phyloP scores from a whole-genome alignment of 2,888 invertebrate species.

The Nemoura dubitans region DNA sequence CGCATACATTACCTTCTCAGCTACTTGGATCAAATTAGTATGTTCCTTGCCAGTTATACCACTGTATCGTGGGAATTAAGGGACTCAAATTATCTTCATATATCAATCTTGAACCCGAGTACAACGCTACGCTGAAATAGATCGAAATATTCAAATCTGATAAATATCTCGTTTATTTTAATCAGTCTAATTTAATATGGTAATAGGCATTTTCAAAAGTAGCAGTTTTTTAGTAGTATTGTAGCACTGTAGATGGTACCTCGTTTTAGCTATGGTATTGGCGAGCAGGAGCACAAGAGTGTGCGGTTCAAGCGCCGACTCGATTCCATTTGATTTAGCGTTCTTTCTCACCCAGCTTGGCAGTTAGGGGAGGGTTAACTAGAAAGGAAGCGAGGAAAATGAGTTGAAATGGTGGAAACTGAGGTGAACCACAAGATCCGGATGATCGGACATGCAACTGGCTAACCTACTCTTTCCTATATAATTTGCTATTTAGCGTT shows the following conservation, averaged over 20 bases:
- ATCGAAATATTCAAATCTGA: neutral
- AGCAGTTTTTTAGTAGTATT: no score
- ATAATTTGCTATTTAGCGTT: no score
- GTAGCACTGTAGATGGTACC: no score
- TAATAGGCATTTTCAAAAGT: no score
- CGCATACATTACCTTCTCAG: neutral
- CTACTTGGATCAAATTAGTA: neutral
- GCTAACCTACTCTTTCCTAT: no score
- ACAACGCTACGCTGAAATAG: neutral
- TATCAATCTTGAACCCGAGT: neutral
- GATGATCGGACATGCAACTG: neutral
- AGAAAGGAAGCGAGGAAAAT: neutral
- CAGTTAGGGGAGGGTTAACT: no score
- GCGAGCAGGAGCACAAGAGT: no score
- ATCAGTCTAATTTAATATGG: neutral
- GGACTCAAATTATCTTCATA: no score
- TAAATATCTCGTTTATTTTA: constrained; percentile 7
- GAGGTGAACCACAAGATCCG: neutral
- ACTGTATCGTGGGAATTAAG: neutral
- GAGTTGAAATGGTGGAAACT: neutral
- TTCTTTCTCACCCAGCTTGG: no score
- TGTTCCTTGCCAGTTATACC: neutral
- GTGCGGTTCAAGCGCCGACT: no score
- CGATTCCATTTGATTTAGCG: no score
- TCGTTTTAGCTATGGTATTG: no score